phyloP scores from a whole-genome alignment of 2,797 vertebrate species.

The Labeo calbasu region DNA sequence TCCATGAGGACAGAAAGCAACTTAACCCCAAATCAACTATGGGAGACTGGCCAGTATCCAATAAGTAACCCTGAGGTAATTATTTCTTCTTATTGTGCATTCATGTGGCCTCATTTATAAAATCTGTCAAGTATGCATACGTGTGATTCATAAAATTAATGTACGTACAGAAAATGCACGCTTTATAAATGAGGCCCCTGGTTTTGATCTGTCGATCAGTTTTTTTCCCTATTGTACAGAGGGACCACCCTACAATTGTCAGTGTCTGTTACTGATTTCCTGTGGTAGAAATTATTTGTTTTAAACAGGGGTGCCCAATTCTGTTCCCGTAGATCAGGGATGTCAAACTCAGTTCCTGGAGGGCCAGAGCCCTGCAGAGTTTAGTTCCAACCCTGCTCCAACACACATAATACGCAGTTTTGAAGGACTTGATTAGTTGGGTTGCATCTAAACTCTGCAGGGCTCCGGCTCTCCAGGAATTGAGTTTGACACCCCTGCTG shows the following conservation, averaged over 20 bases:
- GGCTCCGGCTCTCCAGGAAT: too few relatives aligned
- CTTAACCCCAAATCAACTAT: neutral
- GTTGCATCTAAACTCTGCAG: too few relatives aligned
- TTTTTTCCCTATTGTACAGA: neutral
- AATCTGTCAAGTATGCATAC: too few relatives aligned
- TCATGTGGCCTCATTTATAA: neutral
- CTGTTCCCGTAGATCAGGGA: neutral
- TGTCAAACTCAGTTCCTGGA: too few relatives aligned
- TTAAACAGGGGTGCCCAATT: neutral
- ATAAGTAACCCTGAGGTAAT: neutral
- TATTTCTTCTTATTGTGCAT: neutral
- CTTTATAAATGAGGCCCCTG: neutral
- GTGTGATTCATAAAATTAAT: too few relatives aligned
- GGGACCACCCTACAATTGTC: conserved; percentile 6
- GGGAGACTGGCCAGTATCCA: neutral
- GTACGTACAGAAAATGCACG: too few relatives aligned
- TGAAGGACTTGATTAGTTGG: too few relatives aligned
- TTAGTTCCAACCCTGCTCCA: too few relatives aligned
- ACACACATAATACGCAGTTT: too few relatives aligned
- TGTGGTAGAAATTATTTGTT: neutral
- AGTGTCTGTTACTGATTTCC: neutral
- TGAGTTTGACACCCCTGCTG: neutral
- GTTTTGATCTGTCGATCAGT: neutral
- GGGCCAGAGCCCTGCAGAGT: too few relatives aligned
- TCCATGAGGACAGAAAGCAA: neutral